Evolutionary conservation across 2,113 vertebrate genomes (phyloP).

Genomic region (Alligator mississippiensis): DNA sequence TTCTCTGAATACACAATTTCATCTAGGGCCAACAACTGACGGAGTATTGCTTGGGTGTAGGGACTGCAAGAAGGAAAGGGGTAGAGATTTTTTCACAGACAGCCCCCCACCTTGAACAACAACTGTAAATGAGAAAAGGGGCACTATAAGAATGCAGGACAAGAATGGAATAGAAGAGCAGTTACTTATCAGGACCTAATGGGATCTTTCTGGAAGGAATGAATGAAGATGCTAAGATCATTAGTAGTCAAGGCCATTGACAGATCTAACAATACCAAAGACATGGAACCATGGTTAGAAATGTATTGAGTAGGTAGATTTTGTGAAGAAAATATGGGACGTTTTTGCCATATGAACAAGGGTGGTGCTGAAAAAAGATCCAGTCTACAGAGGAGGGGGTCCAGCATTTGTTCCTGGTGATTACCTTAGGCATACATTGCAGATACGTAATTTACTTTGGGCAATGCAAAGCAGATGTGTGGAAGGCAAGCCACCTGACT

Average conservation of each 20-base stretch:
- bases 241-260: neutral
- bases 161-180: neutral
- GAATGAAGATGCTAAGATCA: neutral
- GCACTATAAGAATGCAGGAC: neutral
- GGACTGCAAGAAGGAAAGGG: neutral
- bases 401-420: too few relatives aligned
- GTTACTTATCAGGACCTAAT: neutral
- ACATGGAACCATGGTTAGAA: too few relatives aligned
- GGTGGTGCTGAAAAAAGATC: too few relatives aligned
- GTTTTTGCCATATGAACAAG: too few relatives aligned
- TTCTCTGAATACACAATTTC: neutral
- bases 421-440: neutral
- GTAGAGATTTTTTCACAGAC: neutral
- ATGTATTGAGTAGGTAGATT: too few relatives aligned
- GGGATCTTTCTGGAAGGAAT: neutral
- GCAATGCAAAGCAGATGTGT: neutral
- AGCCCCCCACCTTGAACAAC: neutral
- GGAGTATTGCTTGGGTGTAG: neutral
- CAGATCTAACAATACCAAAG: neutral
- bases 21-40: neutral
- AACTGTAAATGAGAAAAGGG: fast-evolving
- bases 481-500: too few relatives aligned
- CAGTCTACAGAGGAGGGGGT: too few relatives aligned
- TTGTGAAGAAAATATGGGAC: too few relatives aligned
- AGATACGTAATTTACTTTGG: neutral